Evolutionary conservation across 2,113 vertebrate species (phyloP), one percentile per base, ranked within the genome.

Genomic region (Elephas maximus): DNA sequence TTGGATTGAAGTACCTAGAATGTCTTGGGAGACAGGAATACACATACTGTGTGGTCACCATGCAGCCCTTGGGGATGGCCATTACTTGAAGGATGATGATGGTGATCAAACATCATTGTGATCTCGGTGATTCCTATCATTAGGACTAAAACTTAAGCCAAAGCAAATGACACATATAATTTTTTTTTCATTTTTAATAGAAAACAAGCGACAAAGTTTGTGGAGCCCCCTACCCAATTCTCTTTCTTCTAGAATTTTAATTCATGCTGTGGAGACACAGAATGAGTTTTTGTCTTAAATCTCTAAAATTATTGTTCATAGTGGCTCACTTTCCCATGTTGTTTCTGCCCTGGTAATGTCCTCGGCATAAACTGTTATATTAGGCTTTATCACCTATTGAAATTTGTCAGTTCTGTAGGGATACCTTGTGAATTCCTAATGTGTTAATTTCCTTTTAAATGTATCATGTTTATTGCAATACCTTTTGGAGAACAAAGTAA

Each of bases 41-140:
- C 33, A n/a, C 67, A 12, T 78, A n/a, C 12, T 79, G 8, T 73
- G 26, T 91, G 74, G 86, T 62, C 6, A 80, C 53, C 2, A 26
- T 65, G 17, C 26, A 94, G n/a, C 73, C 78, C 57, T 94, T 87
- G 48, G 90, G 91, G 77, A 21, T 95, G 87, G 26, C 79, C 87
- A 67, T 93, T 97, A 65, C 51, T 65, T 37, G 7, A 88, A 69
- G 71, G 11, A 6, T 87, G 91, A 8, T 79, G 26, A 17, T 53
- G n/a, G 24, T 30, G 12, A 2, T 51, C 37, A 37, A 37, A 37
- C 24, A 60, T 37, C 14, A 63, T 28, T 5, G 60, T n/a, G 23
- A 8, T 21, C 69, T 18, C 88, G 33, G 6, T 76, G 26, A 24
- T 48, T 74, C 30, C n/a, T 91, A 44, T 90, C 37, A 74, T 88